Percentiles rank a stretch among this genome's conserved stretches.
These are phyloP conservation scores for Bos taurus DNA, from an alignment of 2,113 vertebrate genomes.

Conservation along the genomic window ARS-UCD2.0 NC_037346.1:35366001-35366500, in stretches of 20 bases:
- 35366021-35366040: neutral
- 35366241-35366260: neutral
- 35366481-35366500: neutral
- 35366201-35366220: neutral
- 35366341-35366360: neutral
- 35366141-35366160: accelerated
- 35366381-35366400: neutral
- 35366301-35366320: neutral
- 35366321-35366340: accelerated
- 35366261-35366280: neutral
- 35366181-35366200: too few species aligned
- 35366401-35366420: accelerated
- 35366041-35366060: neutral
- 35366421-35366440: neutral
- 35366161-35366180: neutral
- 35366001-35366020: slow-evolving; percentile 65
- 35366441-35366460: too few species aligned
- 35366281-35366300: accelerated
- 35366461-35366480: neutral
- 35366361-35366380: neutral
- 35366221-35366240: too few species aligned
- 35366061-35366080: neutral
- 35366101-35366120: neutral
- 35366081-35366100: neutral
- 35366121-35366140: neutral